Evolutionary conservation across 2,797 vertebrate species (phyloP), one percentile per base, ranked within the genome.

Genomic region (Tragelaphus eurycerus): DNA sequence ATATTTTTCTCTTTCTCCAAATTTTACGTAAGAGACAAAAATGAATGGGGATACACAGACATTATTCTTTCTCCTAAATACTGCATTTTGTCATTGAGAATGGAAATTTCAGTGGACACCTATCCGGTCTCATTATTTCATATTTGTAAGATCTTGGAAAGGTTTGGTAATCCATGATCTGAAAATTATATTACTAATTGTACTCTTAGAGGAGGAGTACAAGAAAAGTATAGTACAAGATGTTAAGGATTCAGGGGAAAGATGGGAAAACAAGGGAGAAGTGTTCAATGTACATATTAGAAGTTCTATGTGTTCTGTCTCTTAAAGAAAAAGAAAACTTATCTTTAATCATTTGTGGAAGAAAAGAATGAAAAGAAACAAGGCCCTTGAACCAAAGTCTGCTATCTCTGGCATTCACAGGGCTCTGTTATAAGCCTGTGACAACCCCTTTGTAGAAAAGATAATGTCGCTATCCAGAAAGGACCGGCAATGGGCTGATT

Each of bases 341-440:
- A 81, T 79, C 88, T 96, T 74, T 84, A 88, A 95, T 93, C 29
- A 92, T 86, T 64, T 95, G 59, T 89, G 88, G 95, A 92, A 90
- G 50, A 59, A 95, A 96, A 90, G 11, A 94, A 95, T 96, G 74
- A 90, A 94, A 91, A 90, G 88, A 96, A 97, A 92, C 52, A 97
- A 95, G 7, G 7, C 86, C 62, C 50, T 86, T 95, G 71, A 46
- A 21, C 82, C 71, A 89, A 10, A 83, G 14, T 43, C 15, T 94
- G 27, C 85, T 90, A 90, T 83, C 67, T 86, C 13, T 29, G 91
- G 59, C 25, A 89, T 78, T 78, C 88, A 21, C 2, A 19, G 54
- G 46, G 3, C 67, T 96, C 86, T 90, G 21, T 96, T 94, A 92
- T 60, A 90, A 89, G 82, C 2, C 89, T 6, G 13, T 78, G 57